These are phyloP conservation scores for Proteles cristata DNA, from an alignment of 2,113 vertebrate species.

Conservation along the genomic window DNA sequence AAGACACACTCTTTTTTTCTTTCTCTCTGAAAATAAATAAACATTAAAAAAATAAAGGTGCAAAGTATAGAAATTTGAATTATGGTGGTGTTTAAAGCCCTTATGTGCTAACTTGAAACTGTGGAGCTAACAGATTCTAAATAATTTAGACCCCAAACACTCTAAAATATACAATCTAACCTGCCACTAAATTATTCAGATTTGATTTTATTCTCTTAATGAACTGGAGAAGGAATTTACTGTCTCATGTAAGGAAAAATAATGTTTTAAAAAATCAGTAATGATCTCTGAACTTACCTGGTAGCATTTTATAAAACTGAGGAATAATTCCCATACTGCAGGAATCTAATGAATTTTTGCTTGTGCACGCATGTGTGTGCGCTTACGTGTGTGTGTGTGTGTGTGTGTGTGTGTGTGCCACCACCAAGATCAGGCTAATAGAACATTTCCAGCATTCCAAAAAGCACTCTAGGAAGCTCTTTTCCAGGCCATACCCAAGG, in stretches of 20 bases:
- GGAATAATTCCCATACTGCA: background rate
- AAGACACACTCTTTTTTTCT: no score
- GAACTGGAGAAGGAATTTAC: background rate
- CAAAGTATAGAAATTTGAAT: background rate
- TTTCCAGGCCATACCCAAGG: background rate
- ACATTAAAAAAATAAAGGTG: no score
- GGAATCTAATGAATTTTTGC: background rate
- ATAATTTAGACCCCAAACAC: slow-evolving; percentile 47
- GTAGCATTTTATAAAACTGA: background rate
- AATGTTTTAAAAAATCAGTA: background rate
- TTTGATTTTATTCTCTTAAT: slow-evolving; percentile 37
- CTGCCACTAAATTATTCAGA: slow-evolving; percentile 49
- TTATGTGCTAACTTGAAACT: background rate
- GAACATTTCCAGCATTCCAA: background rate
- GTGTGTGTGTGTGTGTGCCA: background rate
- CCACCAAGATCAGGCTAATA: background rate
- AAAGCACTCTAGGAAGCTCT: background rate
- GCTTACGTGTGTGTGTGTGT: no score
- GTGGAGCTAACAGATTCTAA: slow-evolving; percentile 45
- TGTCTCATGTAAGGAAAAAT: background rate
- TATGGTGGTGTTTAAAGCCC: background rate
- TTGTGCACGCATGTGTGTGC: no score
- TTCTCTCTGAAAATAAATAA: no score
- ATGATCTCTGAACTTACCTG: background rate
- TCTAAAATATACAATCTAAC: slow-evolving; percentile 27